Evolutionary conservation across 1,140 invertebrate species (phyloP), one percentile per base, ranked within the genome.

Genomic region (Dendroctonus ponderosae): DNA sequence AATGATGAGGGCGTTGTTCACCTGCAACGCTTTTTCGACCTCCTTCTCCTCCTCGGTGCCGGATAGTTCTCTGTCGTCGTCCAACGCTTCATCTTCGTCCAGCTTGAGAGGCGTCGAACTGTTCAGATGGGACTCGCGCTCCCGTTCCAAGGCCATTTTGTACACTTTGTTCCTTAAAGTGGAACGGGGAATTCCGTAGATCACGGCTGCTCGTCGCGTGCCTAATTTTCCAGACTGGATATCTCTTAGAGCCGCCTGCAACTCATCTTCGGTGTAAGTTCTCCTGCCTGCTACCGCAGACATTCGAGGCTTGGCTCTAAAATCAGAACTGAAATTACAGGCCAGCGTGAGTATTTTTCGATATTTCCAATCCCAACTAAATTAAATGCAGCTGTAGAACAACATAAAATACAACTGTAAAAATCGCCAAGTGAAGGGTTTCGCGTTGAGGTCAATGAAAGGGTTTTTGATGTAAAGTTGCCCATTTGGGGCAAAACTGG

Each of bases 181-280:
- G 59, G 95, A 97, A 59, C 96, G 85, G 5, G 96, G 96, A 77
- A 98, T 96, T 63, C 94, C 94, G 79, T 98, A 98, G 67, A 97
- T 90, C 39, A 93, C 93, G 42, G 96, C 92, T 0, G 95, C 94
- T 66, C 96, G 85, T 41, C 95, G 81, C 2, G 94, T 96, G 52
- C 94, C 95, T 62, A 98, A 82, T 77, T 93, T 92, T 5, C 94
- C 94, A 76, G 89, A 91, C 77, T 95, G 89, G 74, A 98, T 96
- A 79, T 97, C 95, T 67, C 91, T 84, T 49, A 98, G 84, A 7
- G 94, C 94, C 11, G 90, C 89, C 74, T 92, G 89, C 7, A 97
- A 84, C 78, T 96, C 94, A 72, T 95, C 92, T 75, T 96, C 92
- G 37, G 92, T 96, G 83, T 97, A 97, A 11, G 89, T 87, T 69